These are phyloP conservation scores for Caenorhabditis panamensis DNA, from an alignment of 2,888 invertebrate genomes.

Conservation along the genomic window DNA sequence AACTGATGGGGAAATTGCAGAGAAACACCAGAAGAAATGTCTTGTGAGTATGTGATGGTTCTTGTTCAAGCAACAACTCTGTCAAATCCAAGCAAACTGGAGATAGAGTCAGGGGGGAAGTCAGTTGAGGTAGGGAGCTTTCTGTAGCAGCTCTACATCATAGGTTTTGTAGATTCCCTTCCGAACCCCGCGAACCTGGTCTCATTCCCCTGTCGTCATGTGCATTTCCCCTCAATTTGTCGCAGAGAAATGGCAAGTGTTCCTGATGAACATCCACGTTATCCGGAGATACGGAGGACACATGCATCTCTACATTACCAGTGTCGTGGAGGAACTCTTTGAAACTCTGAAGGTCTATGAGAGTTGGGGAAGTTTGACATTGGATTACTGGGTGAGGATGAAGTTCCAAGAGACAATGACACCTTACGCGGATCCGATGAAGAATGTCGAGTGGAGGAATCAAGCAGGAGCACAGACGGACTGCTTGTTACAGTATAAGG, in stretches of 20 bases:
- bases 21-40: slow-evolving; percentile 35
- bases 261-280: slow-evolving; percentile 64
- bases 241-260: slow-evolving; percentile 67
- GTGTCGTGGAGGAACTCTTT: slow-evolving; percentile 62
- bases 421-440: slow-evolving; percentile 51
- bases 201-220: slow-evolving; percentile 56
- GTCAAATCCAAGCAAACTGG: slow-evolving; percentile 27
- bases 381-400: slow-evolving; percentile 66
- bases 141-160: no score
- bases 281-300: slow-evolving; percentile 61
- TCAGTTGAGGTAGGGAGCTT: slow-evolving; percentile 33
- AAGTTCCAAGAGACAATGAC: slow-evolving; percentile 42
- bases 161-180: slow-evolving; percentile 56
- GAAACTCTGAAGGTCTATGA: slow-evolving; percentile 61
- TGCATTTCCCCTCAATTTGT: slow-evolving; percentile 68
- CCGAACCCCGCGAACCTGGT: slow-evolving; percentile 31
- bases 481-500: slow-evolving; percentile 67
- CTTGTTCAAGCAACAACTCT: slow-evolving; percentile 42
- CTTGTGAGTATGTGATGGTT: slow-evolving; percentile 50
- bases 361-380: slow-evolving; percentile 58
- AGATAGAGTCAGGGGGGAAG: slow-evolving; percentile 35
- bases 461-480: slow-evolving; percentile 69
- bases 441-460: slow-evolving; percentile 67
- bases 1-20: slow-evolving; percentile 14
- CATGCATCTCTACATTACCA: slow-evolving; percentile 66